phyloP scores from a whole-genome alignment of 2,113 vertebrate genomes.

The Apteryx owenii region DNA sequence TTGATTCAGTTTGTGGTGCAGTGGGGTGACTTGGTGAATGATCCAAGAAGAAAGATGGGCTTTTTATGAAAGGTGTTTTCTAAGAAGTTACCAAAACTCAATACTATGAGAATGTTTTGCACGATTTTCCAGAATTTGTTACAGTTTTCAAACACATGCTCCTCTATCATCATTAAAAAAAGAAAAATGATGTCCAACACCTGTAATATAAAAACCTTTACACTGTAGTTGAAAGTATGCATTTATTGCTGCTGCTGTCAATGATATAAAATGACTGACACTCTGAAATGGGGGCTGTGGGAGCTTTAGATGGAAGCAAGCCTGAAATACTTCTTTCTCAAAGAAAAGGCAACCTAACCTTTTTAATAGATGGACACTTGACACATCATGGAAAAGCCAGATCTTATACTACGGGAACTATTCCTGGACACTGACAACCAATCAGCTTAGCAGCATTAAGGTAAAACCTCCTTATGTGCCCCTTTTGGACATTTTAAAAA shows the following conservation, averaged over 20 bases:
- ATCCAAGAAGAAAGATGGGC: background rate
- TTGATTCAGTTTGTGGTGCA: constrained; percentile 15
- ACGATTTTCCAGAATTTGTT: background rate
- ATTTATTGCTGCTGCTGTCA: background rate
- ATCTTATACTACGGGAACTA: constrained; percentile 4
- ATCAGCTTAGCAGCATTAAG: constrained; percentile 46
- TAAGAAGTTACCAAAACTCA: background rate
- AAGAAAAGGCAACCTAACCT: constrained; percentile 10
- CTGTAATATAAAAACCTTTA: background rate
- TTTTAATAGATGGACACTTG: constrained; percentile 6
- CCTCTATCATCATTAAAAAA: background rate
- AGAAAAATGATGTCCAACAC: background rate
- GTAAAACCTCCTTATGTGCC: constrained; percentile 24
- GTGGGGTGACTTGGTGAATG: background rate
- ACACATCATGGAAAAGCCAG: background rate
- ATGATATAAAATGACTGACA: constrained; percentile 4
- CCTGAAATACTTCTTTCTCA: constrained; percentile 16
- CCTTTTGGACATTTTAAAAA: constrained; percentile 34
- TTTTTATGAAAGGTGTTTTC: background rate
- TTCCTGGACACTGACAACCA: constrained; percentile 42
- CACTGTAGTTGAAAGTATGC: background rate
- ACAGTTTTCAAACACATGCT: background rate
- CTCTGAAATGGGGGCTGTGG: background rate
- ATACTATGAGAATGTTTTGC: background rate
- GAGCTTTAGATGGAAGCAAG: constrained; percentile 6